phyloP scores from a whole-genome alignment of 2,888 invertebrate genomes.

The Diploptera punctata region DNA sequence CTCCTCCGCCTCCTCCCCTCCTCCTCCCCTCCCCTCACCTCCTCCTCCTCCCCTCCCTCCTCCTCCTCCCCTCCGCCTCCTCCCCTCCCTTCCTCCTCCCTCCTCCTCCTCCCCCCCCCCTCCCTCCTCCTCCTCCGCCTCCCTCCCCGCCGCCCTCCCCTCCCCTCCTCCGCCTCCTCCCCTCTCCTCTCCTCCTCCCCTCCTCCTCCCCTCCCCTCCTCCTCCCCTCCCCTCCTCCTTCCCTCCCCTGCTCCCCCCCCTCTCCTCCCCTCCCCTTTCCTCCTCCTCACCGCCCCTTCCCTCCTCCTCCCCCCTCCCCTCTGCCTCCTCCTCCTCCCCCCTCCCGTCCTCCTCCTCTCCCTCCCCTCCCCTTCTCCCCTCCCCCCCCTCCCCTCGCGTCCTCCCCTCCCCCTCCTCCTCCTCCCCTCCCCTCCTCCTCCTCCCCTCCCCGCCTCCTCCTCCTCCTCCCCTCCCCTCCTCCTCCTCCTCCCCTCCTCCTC shows the following conservation, averaged over 20 bases:
- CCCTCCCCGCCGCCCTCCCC: background rate
- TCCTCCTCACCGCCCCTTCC: background rate
- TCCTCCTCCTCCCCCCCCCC: background rate
- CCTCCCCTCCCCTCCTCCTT: background rate
- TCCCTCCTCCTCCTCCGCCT: background rate
- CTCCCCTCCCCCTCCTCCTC: background rate
- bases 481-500: background rate
- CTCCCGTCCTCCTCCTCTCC: background rate
- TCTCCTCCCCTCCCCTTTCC: background rate
- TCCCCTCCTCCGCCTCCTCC: background rate
- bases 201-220: background rate
- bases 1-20: too few relatives aligned
- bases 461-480: background rate
- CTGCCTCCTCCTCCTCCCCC: background rate
- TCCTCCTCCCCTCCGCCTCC: background rate
- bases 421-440: background rate
- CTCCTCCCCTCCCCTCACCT: too few relatives aligned
- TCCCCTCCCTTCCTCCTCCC: background rate
- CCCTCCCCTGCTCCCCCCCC: background rate
- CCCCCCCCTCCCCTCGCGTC: background rate
- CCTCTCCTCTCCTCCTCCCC: background rate
- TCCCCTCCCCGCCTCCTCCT: too few relatives aligned
- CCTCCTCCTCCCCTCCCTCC: background rate
- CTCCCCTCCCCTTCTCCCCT: background rate
- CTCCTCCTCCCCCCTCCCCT: background rate